Percentiles rank a stretch among this genome's conserved stretches.
Conservation (phyloP, 2,797 vertebrate genomes). For the Urosaurus nigricauda region DNA sequence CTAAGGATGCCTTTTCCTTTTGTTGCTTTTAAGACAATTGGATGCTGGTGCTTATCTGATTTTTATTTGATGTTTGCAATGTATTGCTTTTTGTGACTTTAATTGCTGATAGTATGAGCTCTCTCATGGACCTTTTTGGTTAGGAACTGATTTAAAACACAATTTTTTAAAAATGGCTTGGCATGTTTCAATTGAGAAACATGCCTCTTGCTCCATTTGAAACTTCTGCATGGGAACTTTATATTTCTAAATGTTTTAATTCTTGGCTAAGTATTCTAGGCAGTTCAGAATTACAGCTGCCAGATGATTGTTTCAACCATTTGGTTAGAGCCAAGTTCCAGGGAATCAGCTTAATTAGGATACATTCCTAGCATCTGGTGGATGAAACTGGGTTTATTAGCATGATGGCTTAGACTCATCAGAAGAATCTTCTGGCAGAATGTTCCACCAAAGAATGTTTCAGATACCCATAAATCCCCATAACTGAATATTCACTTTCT, state of each 20-base stretch:
- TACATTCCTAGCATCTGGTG: neutral
- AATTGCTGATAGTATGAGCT: neutral
- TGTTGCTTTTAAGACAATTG: slow-evolving; percentile 2
- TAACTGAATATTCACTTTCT: neutral
- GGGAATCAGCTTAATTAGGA: neutral
- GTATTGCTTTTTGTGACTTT: neutral
- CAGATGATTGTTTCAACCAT: neutral
- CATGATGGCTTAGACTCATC: neutral
- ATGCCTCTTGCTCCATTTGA: neutral
- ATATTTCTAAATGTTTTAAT: neutral
- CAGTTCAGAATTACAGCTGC: neutral
- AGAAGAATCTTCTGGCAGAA: neutral
- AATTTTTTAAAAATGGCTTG: neutral
- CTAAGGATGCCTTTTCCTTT: neutral
- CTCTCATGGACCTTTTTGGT: neutral
- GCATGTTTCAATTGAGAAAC: neutral
- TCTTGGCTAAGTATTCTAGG: neutral
- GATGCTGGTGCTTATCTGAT: neutral
- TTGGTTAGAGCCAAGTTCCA: slow-evolving; percentile 7
- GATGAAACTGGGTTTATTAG: neutral
- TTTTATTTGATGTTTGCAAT: slow-evolving; percentile 17
- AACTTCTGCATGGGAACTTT: neutral
- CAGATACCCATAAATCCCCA: neutral
- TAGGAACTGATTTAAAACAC: neutral
- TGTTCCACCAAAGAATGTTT: neutral